Evolutionary conservation across 2,888 invertebrate species (phyloP), one percentile per base, ranked within the genome.

Genomic region (Neoascia interrupta): DNA sequence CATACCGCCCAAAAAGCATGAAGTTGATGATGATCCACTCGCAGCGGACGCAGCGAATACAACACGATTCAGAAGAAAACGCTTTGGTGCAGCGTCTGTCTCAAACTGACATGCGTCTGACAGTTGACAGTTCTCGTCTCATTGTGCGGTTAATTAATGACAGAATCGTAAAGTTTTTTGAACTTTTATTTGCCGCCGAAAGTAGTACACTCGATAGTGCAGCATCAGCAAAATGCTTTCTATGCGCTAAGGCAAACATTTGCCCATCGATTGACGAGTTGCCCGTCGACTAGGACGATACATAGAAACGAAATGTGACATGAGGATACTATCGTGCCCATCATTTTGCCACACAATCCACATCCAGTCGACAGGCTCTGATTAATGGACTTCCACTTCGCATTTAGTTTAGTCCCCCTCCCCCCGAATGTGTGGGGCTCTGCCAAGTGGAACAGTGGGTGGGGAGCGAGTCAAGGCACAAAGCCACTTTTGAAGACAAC

Each of bases 41-140:
- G 1, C 11, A 23, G 34, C 18, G 21, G 36, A n/a, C n/a, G n/a
- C n/a, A n/a, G n/a, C n/a, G n/a, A n/a, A n/a, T n/a, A n/a, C n/a
- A n/a, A n/a, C n/a, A n/a, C n/a, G n/a, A n/a, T n/a, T n/a, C n/a
- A n/a, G n/a, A n/a, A n/a, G n/a, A n/a, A n/a, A n/a, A n/a, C n/a
- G n/a, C n/a, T n/a, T n/a, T n/a, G n/a, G n/a, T n/a, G 28, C 34
- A 41, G 64, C 23, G 34, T 21, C 60, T 60, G 49, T 53, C n/a
- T n/a, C 73, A 41, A 21, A 23, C 73, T 61, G 79, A 73, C 79
- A 73, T 53, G 66, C 73, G 66, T 61, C 49, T 79, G 79, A 79
- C 79, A 79, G 79, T 73, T 79, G 79, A 79, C 79, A 79, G 79
- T 73, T 61, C 79, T 73, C 60, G 73, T 72, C 79, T 70, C 70